Evolutionary conservation across 2,113 vertebrate species (phyloP).

Genomic region (Galeopterus variegatus): DNA sequence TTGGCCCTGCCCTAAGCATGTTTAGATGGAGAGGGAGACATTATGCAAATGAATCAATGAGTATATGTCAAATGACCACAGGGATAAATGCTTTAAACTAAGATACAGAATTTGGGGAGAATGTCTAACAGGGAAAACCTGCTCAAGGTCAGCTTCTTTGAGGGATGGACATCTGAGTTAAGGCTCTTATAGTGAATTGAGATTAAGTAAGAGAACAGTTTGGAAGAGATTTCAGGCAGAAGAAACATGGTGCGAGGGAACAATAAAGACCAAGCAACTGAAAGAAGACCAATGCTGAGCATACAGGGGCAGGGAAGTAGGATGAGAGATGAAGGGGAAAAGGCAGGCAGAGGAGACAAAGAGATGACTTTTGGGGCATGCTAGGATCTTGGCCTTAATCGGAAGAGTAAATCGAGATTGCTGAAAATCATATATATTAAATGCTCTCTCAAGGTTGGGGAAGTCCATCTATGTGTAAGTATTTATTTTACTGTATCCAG

Average conservation of each 20-base stretch:
- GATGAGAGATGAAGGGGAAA: background rate
- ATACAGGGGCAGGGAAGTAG: fast-evolving
- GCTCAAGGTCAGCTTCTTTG: background rate
- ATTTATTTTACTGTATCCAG: background rate
- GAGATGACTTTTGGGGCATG: background rate
- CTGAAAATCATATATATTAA: background rate
- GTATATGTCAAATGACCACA: background rate
- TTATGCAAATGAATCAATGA: background rate
- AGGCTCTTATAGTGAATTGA: background rate
- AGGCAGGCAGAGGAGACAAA: background rate
- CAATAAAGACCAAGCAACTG: background rate
- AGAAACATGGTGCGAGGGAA: background rate
- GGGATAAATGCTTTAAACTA: background rate
- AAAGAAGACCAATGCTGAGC: background rate
- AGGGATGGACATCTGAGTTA: background rate
- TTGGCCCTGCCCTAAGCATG: background rate
- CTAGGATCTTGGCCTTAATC: background rate
- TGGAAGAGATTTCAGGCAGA: background rate
- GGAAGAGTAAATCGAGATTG: background rate
- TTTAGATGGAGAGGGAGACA: background rate
- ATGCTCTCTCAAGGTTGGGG: background rate
- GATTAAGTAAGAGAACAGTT: background rate
- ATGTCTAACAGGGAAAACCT: background rate
- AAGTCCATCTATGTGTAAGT: background rate
- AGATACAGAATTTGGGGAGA: background rate